Evolutionary conservation across 2,113 vertebrate genomes (phyloP).

Genomic region (Nerophis lumbriciformis): DNA sequence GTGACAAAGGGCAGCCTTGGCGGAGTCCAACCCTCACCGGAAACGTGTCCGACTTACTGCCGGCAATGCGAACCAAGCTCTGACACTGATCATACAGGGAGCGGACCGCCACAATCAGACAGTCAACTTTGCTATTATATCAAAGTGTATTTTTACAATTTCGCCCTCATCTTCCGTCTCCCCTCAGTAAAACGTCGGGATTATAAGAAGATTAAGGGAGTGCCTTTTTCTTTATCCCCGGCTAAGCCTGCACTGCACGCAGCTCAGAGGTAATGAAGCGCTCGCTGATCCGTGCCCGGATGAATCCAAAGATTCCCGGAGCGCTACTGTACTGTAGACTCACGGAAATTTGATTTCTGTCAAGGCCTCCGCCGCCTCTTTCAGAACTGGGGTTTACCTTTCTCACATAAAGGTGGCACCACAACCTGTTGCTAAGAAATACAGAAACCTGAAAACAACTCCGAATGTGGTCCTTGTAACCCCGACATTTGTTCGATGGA

Average conservation of each 20-base stretch:
- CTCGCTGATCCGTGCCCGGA: constrained; percentile 62
- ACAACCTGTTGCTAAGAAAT: constrained; percentile 6
- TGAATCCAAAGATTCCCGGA: constrained; percentile 59
- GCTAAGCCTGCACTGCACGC: constrained; percentile 62
- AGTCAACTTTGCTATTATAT: constrained; percentile 37
- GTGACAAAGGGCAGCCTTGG: no score
- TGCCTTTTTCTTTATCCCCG: constrained; percentile 71
- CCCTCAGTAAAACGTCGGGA: constrained; percentile 67
- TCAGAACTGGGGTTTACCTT: constrained; percentile 39
- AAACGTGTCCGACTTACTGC: no score
- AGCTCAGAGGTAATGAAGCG: constrained; percentile 70
- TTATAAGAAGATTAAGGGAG: constrained; percentile 76
- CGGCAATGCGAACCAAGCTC: no score
- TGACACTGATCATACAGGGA: no score
- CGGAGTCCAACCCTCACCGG: no score
- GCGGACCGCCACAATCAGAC: no score
- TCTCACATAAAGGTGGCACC: constrained; percentile 9
- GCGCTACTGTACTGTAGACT: constrained; percentile 52
- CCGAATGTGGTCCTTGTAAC: no score
- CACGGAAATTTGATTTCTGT: constrained; percentile 53
- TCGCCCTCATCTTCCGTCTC: constrained; percentile 51
- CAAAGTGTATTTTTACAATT: constrained; percentile 51
- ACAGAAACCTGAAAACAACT: not conserved
- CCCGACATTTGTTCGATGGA: no score
- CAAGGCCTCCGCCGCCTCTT: constrained; percentile 17